phyloP scores from a whole-genome alignment of 2,113 vertebrate genomes.

The Ariopsis seemanni region DNA sequence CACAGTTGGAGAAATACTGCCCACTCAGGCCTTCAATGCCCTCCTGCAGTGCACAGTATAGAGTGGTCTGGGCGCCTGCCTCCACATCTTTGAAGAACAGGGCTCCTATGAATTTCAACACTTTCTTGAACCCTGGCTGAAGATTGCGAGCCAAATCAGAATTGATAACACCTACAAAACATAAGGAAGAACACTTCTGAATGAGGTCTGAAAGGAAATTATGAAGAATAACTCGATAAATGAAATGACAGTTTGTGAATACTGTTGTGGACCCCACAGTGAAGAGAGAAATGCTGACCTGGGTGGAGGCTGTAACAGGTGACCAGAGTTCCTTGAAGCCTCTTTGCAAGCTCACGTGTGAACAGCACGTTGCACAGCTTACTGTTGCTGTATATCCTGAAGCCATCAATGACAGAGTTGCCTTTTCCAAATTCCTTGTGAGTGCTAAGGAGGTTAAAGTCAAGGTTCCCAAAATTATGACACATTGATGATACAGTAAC shows the following conservation, averaged over 20 bases:
- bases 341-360: conserved; percentile 62
- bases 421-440: conserved; percentile 55
- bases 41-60: conserved; percentile 75
- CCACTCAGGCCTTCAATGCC: conserved; percentile 62
- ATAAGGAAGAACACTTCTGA: neutral
- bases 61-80: conserved; percentile 71
- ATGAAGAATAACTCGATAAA: neutral
- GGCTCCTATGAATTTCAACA: conserved; percentile 64
- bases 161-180: conserved; percentile 55
- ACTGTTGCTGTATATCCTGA: conserved; percentile 58
- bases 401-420: conserved; percentile 1
- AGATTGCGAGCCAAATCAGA: conserved; percentile 62
- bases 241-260: no score
- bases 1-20: conserved; percentile 64
- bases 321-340: conserved; percentile 55
- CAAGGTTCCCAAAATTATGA: conserved; percentile 54
- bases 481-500: conserved; percentile 58
- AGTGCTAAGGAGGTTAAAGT: conserved; percentile 57
- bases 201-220: neutral
- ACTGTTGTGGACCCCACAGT: neutral
- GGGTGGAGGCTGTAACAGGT: conserved; percentile 63
- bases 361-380: conserved; percentile 68
- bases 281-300: conserved; percentile 46
- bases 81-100: conserved; percentile 67
- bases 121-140: conserved; percentile 56